Percentiles rank a stretch among this genome's conserved stretches.
Conservation (phyloP, 1,140 invertebrate genomes). For the Mizuhopecten yessoensis region DNA sequence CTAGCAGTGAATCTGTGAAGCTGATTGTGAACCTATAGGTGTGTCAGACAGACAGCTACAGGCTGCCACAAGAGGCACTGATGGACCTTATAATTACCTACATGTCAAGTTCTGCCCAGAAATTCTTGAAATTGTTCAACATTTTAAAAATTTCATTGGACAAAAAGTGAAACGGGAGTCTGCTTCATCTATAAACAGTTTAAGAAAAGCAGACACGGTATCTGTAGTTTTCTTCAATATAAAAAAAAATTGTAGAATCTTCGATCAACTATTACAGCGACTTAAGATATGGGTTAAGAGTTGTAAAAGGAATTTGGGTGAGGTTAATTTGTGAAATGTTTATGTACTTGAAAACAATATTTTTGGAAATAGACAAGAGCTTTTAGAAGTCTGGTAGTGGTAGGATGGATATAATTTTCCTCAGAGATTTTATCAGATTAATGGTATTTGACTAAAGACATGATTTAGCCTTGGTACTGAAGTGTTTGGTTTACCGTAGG, state of each 20-base stretch:
- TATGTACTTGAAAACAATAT: neutral
- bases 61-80: too few relatives aligned
- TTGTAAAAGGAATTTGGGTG: neutral
- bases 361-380: neutral
- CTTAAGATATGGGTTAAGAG: neutral
- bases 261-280: neutral
- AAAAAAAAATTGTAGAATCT: neutral
- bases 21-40: too few relatives aligned
- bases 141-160: neutral
- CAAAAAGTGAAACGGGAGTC: neutral
- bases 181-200: neutral
- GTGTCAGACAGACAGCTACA: neutral
- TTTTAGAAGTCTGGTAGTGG: neutral
- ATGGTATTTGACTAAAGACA: too few relatives aligned
- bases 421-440: neutral
- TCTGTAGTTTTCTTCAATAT: too few relatives aligned
- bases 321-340: neutral
- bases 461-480: too few relatives aligned
- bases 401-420: neutral
- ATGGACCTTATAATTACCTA: too few relatives aligned
- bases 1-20: neutral
- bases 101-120: neutral
- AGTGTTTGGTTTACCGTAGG: too few relatives aligned
- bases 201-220: neutral
- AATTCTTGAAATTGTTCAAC: neutral